Conservation (phyloP, 2,797 vertebrate genomes). For the Pseudocheirus occidentalis region DNA sequence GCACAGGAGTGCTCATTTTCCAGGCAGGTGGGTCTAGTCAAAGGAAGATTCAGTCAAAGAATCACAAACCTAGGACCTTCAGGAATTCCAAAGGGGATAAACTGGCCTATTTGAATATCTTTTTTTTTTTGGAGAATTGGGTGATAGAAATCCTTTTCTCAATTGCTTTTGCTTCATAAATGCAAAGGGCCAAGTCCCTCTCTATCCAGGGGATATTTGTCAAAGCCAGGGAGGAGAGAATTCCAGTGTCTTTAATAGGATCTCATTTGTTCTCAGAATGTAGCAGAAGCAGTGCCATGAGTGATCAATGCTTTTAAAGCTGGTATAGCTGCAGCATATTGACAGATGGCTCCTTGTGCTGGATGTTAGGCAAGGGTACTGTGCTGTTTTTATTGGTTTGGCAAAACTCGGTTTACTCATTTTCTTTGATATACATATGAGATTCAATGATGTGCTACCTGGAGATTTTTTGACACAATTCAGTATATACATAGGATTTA, state of each 20-base stretch:
- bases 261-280: neutral
- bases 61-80: neutral
- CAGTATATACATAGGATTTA: neutral
- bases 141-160: neutral
- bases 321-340: neutral
- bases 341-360: neutral
- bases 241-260: neutral
- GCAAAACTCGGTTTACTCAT: neutral
- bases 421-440: neutral
- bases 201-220: neutral
- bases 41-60: no score
- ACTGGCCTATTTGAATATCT: neutral
- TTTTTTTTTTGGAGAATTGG: neutral
- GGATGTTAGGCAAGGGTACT: neutral
- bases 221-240: neutral
- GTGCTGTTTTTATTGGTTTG: neutral
- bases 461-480: neutral
- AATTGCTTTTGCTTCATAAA: neutral
- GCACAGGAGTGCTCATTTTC: neutral
- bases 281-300: neutral
- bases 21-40: neutral
- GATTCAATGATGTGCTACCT: neutral
- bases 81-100: neutral
- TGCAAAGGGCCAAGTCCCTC: neutral
- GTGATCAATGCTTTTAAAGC: neutral